Percentiles rank a stretch among this genome's conserved stretches.
phyloP scores from a whole-genome alignment of 1,140 invertebrate genomes.

The Wasmannia auropunctata region DNA sequence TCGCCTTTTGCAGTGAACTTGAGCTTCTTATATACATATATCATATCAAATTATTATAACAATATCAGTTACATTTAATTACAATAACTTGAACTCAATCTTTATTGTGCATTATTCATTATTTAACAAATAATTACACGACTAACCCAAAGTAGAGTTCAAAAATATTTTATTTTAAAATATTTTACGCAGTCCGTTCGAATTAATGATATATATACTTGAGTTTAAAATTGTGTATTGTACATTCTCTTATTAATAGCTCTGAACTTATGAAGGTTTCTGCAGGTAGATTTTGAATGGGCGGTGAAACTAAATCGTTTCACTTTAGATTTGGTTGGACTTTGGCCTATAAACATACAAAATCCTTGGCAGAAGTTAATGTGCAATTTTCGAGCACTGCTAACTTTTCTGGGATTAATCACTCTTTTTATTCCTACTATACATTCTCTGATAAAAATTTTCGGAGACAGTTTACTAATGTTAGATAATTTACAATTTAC shows the following conservation, averaged over 20 bases:
- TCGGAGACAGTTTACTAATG: background rate
- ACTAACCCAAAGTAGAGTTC: no score
- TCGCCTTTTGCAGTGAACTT: no score
- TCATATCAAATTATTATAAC: no score
- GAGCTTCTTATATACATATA: no score
- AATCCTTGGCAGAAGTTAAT: background rate
- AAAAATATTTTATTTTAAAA: no score
- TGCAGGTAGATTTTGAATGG: conserved; percentile 56
- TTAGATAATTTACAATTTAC: conserved; percentile 35
- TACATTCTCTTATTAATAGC: background rate
- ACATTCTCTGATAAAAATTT: conserved; percentile 13
- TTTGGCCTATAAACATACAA: conserved; percentile 2
- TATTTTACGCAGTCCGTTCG: no score
- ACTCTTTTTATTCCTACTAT: background rate
- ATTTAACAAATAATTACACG: no score
- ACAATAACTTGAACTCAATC: no score
- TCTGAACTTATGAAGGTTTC: background rate
- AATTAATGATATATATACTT: no score
- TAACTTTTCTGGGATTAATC: background rate
- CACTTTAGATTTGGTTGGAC: conserved; percentile 25
- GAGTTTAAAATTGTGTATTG: no score
- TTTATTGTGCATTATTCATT: no score
- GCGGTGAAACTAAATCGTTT: conserved; percentile 45
- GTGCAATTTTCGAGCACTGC: background rate
- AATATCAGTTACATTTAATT: no score